Evolutionary conservation across 2,797 vertebrate genomes (phyloP).

Genomic region (Oreochromis grahami): DNA sequence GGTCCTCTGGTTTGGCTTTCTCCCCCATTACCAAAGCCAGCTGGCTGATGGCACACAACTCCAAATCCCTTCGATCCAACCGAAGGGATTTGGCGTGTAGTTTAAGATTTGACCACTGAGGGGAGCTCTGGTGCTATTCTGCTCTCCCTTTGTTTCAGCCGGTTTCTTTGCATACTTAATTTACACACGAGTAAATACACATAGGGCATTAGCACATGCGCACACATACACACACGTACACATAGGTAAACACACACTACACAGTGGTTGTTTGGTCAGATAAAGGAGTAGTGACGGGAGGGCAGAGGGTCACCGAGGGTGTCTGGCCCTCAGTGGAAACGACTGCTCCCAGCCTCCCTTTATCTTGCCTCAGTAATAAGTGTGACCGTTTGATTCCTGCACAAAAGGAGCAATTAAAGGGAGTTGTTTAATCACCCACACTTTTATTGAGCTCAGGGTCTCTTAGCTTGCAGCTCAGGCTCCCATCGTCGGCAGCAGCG

Average conservation of each 20-base stretch:
- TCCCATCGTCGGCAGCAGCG: constrained; percentile 40
- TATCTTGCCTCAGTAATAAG: constrained; percentile 55
- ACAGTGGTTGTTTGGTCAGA: constrained; percentile 66
- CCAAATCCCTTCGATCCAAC: constrained; percentile 5
- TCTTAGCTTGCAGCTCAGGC: constrained; percentile 73
- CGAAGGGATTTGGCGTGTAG: neutral
- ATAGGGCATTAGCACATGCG: neutral
- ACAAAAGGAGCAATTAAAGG: constrained; percentile 78
- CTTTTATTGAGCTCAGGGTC: constrained; percentile 72
- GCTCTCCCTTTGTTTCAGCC: neutral
- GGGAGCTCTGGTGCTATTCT: constrained; percentile 69
- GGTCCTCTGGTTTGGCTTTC: constrained; percentile 58
- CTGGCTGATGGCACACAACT: constrained; percentile 49
- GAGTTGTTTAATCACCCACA: constrained; percentile 78
- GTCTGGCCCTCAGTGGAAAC: constrained; percentile 53
- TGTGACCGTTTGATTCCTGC: constrained; percentile 66
- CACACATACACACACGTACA: constrained; percentile 29
- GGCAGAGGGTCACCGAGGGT: constrained; percentile 60
- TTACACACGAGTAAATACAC: constrained; percentile 18
- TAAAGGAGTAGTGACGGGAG: constrained; percentile 65
- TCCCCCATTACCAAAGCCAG: constrained; percentile 60
- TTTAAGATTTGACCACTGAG: constrained; percentile 38
- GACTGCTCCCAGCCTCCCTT: constrained; percentile 33
- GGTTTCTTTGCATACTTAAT: constrained; percentile 48
- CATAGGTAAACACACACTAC: constrained; percentile 30